Percentiles rank a stretch among this genome's conserved stretches.
These are phyloP conservation scores for Apostichopus leukothele DNA, from an alignment of 53 echinoderm and acorn worm genomes.

Conservation along the genomic window DNA sequence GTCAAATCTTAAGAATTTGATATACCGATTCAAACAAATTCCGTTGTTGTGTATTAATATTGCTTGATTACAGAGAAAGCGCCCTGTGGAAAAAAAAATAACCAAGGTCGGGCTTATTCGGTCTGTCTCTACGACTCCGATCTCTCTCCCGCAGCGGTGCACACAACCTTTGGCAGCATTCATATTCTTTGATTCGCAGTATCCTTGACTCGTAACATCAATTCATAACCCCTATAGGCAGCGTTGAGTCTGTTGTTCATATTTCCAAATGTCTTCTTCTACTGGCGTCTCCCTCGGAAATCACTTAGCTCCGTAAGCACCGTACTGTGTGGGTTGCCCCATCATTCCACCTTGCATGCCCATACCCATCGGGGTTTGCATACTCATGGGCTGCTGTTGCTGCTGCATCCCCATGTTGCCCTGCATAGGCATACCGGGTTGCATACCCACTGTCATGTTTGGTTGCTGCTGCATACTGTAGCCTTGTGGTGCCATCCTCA, in stretches of 20 bases:
- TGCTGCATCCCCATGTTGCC: constrained; percentile 45
- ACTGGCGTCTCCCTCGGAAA: not conserved
- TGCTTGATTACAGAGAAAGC: not conserved
- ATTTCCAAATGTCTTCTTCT: too few species aligned
- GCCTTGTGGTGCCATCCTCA: constrained; percentile 54
- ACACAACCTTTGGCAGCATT: not conserved
- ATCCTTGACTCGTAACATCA: not conserved
- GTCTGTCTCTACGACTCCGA: not conserved
- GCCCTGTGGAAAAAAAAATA: not conserved
- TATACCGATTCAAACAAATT: not conserved
- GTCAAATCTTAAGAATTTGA: not conserved
- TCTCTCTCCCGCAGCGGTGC: not conserved
- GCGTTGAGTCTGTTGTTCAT: too few species aligned
- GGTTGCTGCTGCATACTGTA: constrained; percentile 48
- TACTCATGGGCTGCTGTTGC: constrained; percentile 2
- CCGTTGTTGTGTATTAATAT: not conserved
- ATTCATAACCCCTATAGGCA: not conserved
- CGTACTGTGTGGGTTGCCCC: constrained; percentile 64
- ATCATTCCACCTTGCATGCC: constrained; percentile 51
- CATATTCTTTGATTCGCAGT: not conserved
- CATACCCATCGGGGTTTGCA: constrained; percentile 47
- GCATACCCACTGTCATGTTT: constrained; percentile 62
- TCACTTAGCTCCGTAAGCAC: constrained; percentile 64
- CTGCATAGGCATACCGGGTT: constrained; percentile 59
- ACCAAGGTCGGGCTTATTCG: too few species aligned